Evolutionary conservation across 2,888 invertebrate genomes (phyloP).

Genomic region (Lissonota sp.): DNA sequence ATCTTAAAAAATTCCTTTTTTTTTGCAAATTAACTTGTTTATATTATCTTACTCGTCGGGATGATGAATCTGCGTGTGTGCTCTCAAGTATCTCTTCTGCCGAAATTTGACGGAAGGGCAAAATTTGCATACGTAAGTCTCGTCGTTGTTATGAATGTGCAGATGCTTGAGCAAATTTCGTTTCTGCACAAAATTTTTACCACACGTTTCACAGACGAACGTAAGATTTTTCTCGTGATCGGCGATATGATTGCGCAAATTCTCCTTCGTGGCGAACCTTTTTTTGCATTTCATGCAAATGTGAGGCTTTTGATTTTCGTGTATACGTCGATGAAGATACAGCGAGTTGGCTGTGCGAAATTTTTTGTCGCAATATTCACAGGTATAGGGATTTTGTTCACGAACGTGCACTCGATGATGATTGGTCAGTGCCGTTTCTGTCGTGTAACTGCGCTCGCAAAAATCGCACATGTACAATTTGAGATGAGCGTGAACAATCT

Average conservation of each 20-base stretch:
- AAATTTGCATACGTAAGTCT: conserved; percentile 79
- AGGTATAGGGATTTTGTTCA: conserved; percentile 73
- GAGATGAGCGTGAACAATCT: conserved; percentile 83
- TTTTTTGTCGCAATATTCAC: conserved; percentile 84
- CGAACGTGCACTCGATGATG: conserved; percentile 84
- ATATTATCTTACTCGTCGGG: conserved; percentile 27
- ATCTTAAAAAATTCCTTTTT: too few species aligned
- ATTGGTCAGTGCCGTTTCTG: conserved; percentile 84
- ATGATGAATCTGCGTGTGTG: conserved; percentile 80
- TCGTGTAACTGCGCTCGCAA: conserved; percentile 85
- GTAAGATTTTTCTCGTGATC: conserved; percentile 83
- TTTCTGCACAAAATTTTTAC: conserved; percentile 84
- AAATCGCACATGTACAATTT: conserved; percentile 85
- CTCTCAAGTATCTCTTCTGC: conserved; percentile 84
- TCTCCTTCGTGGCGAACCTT: conserved; percentile 83
- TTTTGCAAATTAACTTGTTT: too few species aligned
- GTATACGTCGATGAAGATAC: conserved; percentile 84
- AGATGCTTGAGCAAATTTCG: conserved; percentile 85
- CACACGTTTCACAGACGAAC: conserved; percentile 84
- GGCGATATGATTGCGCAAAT: conserved; percentile 83
- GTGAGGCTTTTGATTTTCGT: conserved; percentile 81
- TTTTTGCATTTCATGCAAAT: conserved; percentile 83
- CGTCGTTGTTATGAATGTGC: conserved; percentile 81
- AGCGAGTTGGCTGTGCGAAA: conserved; percentile 85
- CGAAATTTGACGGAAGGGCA: conserved; percentile 82